phyloP scores from a whole-genome alignment of 2,888 invertebrate species.

The Sisyra terminalis region DNA sequence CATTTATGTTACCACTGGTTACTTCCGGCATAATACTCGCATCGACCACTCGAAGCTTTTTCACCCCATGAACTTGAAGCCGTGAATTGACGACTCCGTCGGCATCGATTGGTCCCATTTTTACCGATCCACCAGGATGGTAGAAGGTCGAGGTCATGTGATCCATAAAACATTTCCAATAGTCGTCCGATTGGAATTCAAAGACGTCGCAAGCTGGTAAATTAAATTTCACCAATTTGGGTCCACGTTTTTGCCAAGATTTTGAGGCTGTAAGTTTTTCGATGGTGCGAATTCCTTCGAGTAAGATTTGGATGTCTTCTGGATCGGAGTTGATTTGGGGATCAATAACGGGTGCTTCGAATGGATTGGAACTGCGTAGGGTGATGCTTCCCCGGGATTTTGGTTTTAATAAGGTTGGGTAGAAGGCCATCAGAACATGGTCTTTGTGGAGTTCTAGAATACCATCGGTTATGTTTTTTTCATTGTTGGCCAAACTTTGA shows the following conservation, averaged over 20 bases:
- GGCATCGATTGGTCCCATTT: constrained; percentile 13
- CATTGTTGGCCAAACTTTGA: constrained; percentile 20
- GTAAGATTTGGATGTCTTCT: constrained; percentile 40
- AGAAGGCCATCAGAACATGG: constrained; percentile 6
- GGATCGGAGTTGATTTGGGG: constrained; percentile 16
- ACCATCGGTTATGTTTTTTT: constrained; percentile 14
- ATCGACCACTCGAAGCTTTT: constrained; percentile 3
- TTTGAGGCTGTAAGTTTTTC: constrained; percentile 25
- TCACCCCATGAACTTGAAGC: constrained; percentile 2
- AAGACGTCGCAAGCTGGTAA: constrained; percentile 29
- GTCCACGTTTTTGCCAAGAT: constrained; percentile 39
- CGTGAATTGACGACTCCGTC: constrained; percentile 1
- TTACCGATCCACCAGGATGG: constrained; percentile 22
- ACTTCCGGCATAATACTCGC: constrained; percentile 5
- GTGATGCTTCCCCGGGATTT: constrained; percentile 17
- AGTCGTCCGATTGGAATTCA: constrained; percentile 27
- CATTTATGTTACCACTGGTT: constrained; percentile 5
- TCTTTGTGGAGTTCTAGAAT: constrained; percentile 11
- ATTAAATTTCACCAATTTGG: constrained; percentile 32
- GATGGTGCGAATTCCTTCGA: constrained; percentile 32
- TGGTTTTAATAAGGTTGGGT: constrained; percentile 16
- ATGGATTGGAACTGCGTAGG: constrained; percentile 17
- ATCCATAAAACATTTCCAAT: constrained; percentile 31
- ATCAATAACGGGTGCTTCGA: constrained; percentile 18
- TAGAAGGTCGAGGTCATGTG: constrained; percentile 17